Evolutionary conservation across 2,797 vertebrate genomes (phyloP), one percentile per base, ranked within the genome.

Genomic region (Neosalanx taihuensis): DNA sequence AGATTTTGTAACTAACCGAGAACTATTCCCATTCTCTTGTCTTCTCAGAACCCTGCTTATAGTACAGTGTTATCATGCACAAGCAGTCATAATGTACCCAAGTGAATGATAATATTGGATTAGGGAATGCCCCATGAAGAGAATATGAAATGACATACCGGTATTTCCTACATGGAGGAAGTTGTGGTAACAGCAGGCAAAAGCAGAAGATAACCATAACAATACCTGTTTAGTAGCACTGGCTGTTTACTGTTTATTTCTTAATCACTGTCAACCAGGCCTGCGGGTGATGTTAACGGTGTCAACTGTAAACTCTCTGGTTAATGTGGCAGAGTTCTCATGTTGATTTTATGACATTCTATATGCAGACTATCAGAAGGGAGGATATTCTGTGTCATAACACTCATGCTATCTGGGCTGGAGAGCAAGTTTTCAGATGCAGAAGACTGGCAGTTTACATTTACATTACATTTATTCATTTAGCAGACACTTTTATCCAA

Each of bases 151-250:
- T 49, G 71, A 74, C 79, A 78, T 23, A 56, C 76, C 49, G 31
- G 77, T 84, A 76, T 83, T 86, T 78, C 72, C 81, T 69, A 71
- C 78, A 56, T 33, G 70, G 73, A 86, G 88, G 85, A 89, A 88
- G 87, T 87, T 85, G 79, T 83, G 75, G 73, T 81, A 76, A 81
- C 80, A 83, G 85, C 69, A 79, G 82, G 73, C 41, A 46, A 84
- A 87, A 88, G 87, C 75, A 86, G 84, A 83, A 83, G 80, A 46
- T 75, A 77, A 78, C 64, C 76, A 82, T 82, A 85, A 86, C 79
- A 88, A 81, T 80, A 70, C 26, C 17, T 51, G 3, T 53, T n/a
- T 56, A n/a, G 15, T n/a, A 17, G 51, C 51, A n/a, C 15, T 56
- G 51, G 15, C 18, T 5, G 51, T n/a, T 56, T n/a, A 56, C 51